These are phyloP conservation scores for Aegithalos caudatus DNA, from an alignment of 2,113 vertebrate genomes.

Conservation along the genomic window DNA sequence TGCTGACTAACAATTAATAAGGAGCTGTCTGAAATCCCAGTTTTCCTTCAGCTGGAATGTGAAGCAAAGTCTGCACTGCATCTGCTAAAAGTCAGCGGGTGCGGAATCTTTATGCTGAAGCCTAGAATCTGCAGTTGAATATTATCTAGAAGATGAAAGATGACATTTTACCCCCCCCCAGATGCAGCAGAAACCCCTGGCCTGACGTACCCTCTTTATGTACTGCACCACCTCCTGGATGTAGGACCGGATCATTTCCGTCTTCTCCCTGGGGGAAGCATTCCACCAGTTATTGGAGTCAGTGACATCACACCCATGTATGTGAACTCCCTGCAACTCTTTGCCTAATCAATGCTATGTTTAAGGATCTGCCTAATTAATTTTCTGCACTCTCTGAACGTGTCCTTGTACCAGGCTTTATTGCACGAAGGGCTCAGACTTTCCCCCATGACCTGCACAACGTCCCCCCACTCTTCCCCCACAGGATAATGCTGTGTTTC, in stretches of 20 bases:
- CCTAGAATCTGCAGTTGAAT: background rate
- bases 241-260: constrained; percentile 95
- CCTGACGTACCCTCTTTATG: constrained; percentile 87
- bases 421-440: fast-evolving
- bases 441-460: background rate
- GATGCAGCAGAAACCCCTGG: background rate
- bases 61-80: background rate
- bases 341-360: background rate
- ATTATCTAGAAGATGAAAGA: background rate
- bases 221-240: constrained; percentile 97
- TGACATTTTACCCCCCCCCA: background rate
- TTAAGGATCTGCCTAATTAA: background rate
- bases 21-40: background rate
- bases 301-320: fast-evolving
- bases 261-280: constrained; percentile 84
- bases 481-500: fast-evolving
- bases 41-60: background rate
- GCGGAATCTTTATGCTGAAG: background rate
- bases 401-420: background rate
- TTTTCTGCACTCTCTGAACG: fast-evolving
- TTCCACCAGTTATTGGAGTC: background rate
- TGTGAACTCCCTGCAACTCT: background rate
- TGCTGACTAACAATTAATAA: background rate
- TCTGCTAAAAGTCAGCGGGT: background rate
- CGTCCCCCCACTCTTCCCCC: background rate